Base-by-base conservation (phyloP, 1,140 invertebrate genomes). In the Harlomillsia oculata region DNA sequence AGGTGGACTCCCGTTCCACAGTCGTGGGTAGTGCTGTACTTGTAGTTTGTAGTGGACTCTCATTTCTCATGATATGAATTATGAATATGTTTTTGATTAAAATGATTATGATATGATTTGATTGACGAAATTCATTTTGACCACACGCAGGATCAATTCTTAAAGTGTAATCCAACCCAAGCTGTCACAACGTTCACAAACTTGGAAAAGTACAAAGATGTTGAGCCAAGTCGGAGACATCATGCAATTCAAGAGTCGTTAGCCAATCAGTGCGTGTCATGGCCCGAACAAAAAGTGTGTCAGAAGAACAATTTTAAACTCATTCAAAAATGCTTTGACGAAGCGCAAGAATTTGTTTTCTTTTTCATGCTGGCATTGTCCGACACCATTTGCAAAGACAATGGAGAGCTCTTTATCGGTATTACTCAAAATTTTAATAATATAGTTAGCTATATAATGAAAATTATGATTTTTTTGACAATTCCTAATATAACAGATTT, bases 351-450 rank as follows among this genome's bases (percentile, higher is more conserved):
- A 50, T 56, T 56, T 18, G 48, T 56, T 14, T 56, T 56, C n/a
- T 56, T 32, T n/a, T 56, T 56, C 28, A 56, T 56, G 54, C 20
- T 56, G 18, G 54, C 54, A 9, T 25, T 56, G 11, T 50, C 54
- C 1, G 54, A 56, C 9, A 40, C 48, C 8, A 56, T 56, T 50
- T 56, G 54, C 44, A 45, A 56, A 41, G 26, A 36, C 32, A 48
- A 50, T 14, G 39, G 39, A 28, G 37, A 49, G 2, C 14, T 43
- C 18, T 56, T 56, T 40, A 30, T 56, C 16, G 23, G 54, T 56
- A 25, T n/a, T n/a, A n/a, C n/a, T n/a, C n/a, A n/a, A n/a, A n/a
- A n/a, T n/a, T n/a, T n/a, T n/a, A n/a, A n/a, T n/a, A n/a, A n/a
- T n/a, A n/a, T n/a, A n/a, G n/a, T n/a, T n/a, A 14, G 39, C 20